These are phyloP conservation scores for Eristalis intricaria DNA, from an alignment of 2,888 invertebrate genomes.

Conservation along the genomic window DNA sequence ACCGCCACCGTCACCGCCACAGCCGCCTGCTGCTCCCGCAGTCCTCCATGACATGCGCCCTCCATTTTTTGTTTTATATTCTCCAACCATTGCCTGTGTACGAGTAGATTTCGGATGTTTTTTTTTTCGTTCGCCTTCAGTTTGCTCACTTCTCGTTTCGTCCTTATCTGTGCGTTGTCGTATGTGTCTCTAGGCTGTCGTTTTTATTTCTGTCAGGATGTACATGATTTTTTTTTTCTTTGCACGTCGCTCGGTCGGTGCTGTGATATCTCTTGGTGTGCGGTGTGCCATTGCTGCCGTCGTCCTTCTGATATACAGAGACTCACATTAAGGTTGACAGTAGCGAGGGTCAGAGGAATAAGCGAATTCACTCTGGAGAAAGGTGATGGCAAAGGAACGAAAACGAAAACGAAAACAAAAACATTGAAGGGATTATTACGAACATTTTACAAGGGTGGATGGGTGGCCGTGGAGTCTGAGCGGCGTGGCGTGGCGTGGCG, in stretches of 20 bases:
- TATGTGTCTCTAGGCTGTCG: slow-evolving; percentile 81
- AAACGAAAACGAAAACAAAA: slow-evolving; percentile 28
- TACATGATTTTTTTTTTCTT: slow-evolving; percentile 27
- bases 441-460: slow-evolving; percentile 51
- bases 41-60: slow-evolving; percentile 74
- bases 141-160: slow-evolving; percentile 66
- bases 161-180: slow-evolving; percentile 73
- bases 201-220: slow-evolving; percentile 77
- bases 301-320: slow-evolving; percentile 46
- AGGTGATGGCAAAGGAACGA: slow-evolving; percentile 51
- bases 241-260: neutral
- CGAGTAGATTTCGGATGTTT: slow-evolving; percentile 37
- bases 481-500: too few relatives aligned
- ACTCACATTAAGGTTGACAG: slow-evolving; percentile 58
- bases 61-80: slow-evolving; percentile 54
- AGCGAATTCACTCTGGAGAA: slow-evolving; percentile 27
- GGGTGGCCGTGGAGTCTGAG: slow-evolving; percentile 17
- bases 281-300: slow-evolving; percentile 15
- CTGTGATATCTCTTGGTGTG: slow-evolving; percentile 12
- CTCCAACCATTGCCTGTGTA: slow-evolving; percentile 5
- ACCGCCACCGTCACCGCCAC: slow-evolving; percentile 4
- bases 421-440: slow-evolving; percentile 64
- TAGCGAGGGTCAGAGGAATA: slow-evolving; percentile 62
- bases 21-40: slow-evolving; percentile 57
- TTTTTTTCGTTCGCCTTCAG: slow-evolving; percentile 25